These are phyloP conservation scores for Intellagama lesueurii DNA, from an alignment of 2,797 vertebrate species.

Conservation along the genomic window DNA sequence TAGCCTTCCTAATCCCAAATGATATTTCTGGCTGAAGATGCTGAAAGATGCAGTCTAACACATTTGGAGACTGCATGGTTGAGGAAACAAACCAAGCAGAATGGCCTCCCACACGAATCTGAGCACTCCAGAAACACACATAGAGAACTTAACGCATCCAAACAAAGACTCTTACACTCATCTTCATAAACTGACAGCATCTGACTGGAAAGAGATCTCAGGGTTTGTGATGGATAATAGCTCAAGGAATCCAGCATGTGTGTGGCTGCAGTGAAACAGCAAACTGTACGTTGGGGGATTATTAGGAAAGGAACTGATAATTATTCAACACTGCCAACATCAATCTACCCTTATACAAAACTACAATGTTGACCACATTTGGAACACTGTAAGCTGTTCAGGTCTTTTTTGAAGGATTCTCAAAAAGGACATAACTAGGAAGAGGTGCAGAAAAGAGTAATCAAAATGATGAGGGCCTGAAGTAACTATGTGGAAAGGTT, in stretches of 20 bases:
- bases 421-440: background rate
- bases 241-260: no score
- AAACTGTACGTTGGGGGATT: background rate
- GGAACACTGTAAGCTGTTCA: background rate
- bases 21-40: background rate
- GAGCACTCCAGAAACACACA: background rate
- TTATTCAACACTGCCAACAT: background rate
- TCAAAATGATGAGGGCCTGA: background rate
- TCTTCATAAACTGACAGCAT: background rate
- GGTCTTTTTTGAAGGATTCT: background rate
- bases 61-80: background rate
- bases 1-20: background rate
- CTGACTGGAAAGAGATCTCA: background rate
- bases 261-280: background rate
- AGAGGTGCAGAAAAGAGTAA: background rate
- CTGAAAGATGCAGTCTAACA: background rate
- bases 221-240: no score
- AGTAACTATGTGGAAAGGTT: background rate
- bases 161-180: background rate
- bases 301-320: background rate
- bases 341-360: background rate
- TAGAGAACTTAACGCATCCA: background rate
- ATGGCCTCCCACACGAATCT: background rate
- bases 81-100: background rate
- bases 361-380: background rate